phyloP scores from a whole-genome alignment of 64 coral and sea anemone species.

The Porites australiensis region DNA sequence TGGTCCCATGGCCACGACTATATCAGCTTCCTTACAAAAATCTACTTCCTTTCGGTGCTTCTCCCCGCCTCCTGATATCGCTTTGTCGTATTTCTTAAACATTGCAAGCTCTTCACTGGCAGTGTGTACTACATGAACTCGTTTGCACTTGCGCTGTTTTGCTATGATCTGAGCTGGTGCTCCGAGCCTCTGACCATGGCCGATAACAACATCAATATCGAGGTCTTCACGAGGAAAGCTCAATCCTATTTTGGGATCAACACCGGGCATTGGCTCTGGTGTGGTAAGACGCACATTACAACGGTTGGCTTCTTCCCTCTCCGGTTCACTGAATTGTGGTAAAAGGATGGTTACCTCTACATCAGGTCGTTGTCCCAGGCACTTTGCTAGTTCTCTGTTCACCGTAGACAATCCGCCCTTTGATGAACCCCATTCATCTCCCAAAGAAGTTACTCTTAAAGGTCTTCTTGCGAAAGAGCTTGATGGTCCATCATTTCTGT shows the following conservation, averaged over 20 bases:
- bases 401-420: neutral
- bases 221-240: neutral
- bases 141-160: neutral
- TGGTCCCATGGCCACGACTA: neutral
- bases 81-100: neutral
- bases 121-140: slow-evolving; percentile 6
- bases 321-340: neutral
- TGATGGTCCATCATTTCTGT: too few relatives aligned
- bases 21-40: neutral
- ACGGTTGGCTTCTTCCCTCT: neutral
- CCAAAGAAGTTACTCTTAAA: neutral
- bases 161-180: neutral
- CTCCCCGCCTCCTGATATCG: neutral
- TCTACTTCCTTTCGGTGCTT: neutral
- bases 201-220: neutral
- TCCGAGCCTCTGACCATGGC: neutral
- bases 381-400: neutral
- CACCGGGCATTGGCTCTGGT: neutral
- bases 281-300: neutral
- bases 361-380: neutral
- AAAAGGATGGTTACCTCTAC: neutral
- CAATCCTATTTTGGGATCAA: neutral
- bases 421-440: slow-evolving; percentile 4
- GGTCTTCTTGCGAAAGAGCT: neutral
- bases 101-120: slow-evolving; percentile 3